Percentiles rank a stretch among this genome's conserved stretches.
Conservation (phyloP, 2,113 vertebrate species). For the Coracopsis vasa region DNA sequence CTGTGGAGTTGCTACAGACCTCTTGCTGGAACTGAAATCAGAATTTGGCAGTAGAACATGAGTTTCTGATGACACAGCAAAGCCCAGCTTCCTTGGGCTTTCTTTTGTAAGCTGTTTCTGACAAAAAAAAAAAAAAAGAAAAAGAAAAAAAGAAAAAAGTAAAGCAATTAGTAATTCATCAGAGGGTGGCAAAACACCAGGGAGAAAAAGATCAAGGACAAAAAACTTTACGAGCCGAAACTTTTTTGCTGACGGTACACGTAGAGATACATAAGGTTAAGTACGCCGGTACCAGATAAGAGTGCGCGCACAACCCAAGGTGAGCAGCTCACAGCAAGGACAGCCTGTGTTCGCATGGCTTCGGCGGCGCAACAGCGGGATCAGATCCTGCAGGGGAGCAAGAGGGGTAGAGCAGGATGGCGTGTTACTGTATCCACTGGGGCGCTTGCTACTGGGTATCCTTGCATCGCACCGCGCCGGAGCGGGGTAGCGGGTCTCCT, state of each 20-base stretch:
- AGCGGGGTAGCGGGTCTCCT: not conserved
- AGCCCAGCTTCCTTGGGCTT: not conserved
- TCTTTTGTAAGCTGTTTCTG: not conserved
- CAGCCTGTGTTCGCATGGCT: not conserved
- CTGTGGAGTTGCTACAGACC: not conserved
- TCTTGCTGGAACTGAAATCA: not conserved
- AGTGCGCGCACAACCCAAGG: not conserved
- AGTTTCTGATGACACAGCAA: not conserved
- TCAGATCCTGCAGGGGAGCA: not conserved
- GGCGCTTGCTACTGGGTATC: rapidly evolving
- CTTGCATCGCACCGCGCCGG: not conserved
- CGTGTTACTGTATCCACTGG: rapidly evolving
- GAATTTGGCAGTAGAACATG: not conserved
- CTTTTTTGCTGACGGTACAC: not conserved
- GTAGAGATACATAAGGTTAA: not conserved
- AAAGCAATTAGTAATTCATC: not conserved
- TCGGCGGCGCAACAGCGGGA: not conserved
- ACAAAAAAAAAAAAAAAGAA: not conserved
- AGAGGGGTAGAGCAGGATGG: not conserved
- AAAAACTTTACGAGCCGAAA: not conserved
- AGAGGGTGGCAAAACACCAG: not conserved
- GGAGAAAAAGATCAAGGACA: not conserved
- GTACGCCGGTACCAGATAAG: not conserved
- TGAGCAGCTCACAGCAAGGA: not conserved
- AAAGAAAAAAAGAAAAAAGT: too few species aligned